Conservation (phyloP, 2,113 vertebrate species). For the Leucoraja erinaceus region DNA sequence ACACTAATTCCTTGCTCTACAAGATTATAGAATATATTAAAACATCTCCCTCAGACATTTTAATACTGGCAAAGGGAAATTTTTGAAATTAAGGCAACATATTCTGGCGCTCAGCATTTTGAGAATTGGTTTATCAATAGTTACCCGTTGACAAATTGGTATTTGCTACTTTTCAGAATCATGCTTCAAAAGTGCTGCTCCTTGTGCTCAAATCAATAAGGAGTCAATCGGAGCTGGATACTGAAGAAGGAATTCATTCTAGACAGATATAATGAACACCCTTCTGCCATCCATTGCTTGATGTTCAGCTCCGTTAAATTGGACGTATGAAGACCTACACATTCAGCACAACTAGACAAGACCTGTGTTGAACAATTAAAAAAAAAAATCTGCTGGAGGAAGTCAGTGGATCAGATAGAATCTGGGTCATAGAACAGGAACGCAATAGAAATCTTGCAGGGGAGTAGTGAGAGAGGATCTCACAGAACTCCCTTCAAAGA, state of each 20-base stretch:
- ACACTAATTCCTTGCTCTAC: background rate
- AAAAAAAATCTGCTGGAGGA: no score
- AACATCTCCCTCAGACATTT: background rate
- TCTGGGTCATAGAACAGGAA: no score
- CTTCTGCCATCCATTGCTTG: background rate
- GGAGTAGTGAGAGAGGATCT: no score
- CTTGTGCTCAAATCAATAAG: background rate
- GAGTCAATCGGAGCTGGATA: background rate
- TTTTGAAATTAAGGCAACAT: conserved; percentile 2
- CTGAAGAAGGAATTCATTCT: background rate
- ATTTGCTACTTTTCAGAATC: background rate
- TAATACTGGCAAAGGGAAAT: background rate
- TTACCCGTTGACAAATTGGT: background rate
- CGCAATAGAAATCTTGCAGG: no score
- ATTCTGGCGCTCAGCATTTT: background rate
- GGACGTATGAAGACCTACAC: no score
- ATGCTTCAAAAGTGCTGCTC: background rate
- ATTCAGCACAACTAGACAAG: background rate
- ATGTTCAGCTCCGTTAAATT: background rate
- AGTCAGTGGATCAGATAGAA: no score
- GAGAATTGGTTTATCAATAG: background rate
- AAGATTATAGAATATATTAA: background rate
- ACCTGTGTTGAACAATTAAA: background rate
- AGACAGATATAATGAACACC: no score
- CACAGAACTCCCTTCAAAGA: no score